Conservation (phyloP, 2,113 vertebrate genomes). For the Falco punctatus region DNA sequence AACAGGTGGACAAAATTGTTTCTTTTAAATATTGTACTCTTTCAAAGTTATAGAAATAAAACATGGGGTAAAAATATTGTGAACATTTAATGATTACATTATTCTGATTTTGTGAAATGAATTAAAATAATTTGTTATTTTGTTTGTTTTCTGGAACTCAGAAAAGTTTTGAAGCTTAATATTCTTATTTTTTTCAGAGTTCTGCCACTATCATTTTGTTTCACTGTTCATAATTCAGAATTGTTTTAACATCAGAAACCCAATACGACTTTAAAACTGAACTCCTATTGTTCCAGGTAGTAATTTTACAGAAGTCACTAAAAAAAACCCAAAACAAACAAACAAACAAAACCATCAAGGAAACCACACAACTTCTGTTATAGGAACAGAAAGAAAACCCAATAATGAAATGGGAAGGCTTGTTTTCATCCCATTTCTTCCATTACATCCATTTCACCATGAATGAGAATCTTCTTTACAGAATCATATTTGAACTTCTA, state of each 20-base stretch:
- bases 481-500: neutral
- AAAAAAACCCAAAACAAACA: neutral
- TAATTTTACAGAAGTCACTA: neutral
- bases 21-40: neutral
- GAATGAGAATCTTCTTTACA: neutral
- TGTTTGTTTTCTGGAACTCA: neutral
- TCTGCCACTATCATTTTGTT: neutral
- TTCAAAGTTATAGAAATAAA: neutral
- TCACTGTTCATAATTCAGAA: neutral
- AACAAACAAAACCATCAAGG: neutral
- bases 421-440: neutral
- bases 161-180: neutral
- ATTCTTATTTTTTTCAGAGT: neutral
- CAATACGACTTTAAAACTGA: neutral
- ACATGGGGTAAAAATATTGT: neutral
- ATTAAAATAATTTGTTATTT: no score
- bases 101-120: neutral
- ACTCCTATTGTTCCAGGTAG: neutral
- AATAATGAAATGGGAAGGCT: neutral
- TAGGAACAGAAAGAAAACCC: neutral
- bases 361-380: neutral
- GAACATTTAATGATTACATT: neutral
- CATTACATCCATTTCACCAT: neutral
- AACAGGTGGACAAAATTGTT: neutral
- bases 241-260: neutral